Evolutionary conservation across 1,140 invertebrate genomes (phyloP).

Genomic region (Psix sp.): DNA sequence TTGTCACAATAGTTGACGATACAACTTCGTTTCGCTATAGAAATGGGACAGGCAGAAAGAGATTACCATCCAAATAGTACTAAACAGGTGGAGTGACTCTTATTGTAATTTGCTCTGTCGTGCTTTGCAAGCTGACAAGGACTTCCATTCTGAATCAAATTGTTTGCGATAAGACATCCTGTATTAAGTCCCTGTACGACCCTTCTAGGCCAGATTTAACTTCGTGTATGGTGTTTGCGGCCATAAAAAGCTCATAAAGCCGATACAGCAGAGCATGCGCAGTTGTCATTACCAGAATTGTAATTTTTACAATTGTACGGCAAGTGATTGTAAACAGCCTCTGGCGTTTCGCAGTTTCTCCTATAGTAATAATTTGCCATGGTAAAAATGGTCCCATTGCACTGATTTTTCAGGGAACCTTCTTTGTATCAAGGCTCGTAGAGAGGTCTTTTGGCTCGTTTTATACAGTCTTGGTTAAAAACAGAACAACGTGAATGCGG

Average conservation of each 20-base stretch:
- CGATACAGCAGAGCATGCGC: constrained; percentile 47
- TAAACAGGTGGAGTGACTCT: constrained; percentile 8
- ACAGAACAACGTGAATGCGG: no score
- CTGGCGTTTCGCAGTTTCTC: constrained; percentile 20
- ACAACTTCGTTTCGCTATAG: no score
- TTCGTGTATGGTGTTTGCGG: constrained; percentile 57
- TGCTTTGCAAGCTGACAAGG: constrained; percentile 15
- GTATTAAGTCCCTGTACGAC: constrained; percentile 54
- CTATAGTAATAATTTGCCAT: constrained; percentile 24
- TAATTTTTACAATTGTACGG: constrained; percentile 21
- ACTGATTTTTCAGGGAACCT: constrained; percentile 18
- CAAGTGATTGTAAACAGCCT: constrained; percentile 52
- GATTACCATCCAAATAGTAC: constrained; percentile 4
- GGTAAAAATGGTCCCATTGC: constrained; percentile 36
- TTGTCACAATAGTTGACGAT: no score
- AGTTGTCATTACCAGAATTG: constrained; percentile 45
- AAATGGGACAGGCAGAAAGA: no score
- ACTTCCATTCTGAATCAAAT: constrained; percentile 24
- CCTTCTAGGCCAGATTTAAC: constrained; percentile 39
- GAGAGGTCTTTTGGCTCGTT: no score
- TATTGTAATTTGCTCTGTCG: constrained; percentile 13
- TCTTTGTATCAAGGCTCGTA: constrained; percentile 18
- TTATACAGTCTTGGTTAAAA: no score
- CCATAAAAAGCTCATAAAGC: constrained; percentile 61
- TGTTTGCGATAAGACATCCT: constrained; percentile 27